Evolutionary conservation across 2,888 invertebrate genomes (phyloP).

Genomic region (Frankliniella fusca): DNA sequence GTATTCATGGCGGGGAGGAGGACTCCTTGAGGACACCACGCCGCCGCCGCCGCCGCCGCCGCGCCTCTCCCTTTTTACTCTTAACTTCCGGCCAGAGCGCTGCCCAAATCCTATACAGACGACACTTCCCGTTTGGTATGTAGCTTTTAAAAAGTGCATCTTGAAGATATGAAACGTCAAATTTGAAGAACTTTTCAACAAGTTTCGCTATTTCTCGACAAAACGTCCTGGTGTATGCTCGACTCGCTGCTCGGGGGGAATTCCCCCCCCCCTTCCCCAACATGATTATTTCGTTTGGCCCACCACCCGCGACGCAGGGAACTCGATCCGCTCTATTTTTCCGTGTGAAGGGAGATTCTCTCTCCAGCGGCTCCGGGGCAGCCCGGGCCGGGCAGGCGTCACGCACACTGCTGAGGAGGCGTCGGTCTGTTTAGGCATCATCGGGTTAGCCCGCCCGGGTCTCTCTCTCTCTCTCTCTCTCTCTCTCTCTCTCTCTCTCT

Average conservation of each 20-base stretch:
- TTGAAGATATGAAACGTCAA: too few relatives aligned
- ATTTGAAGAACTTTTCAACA: too few relatives aligned
- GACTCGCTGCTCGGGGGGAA: neutral
- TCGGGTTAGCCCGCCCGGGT: neutral
- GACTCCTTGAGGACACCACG: too few relatives aligned
- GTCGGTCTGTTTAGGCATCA: conserved; percentile 14
- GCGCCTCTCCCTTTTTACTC: too few relatives aligned
- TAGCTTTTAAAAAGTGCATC: too few relatives aligned
- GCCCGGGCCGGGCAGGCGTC: neutral
- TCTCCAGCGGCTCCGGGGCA: neutral
- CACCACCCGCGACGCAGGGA: neutral
- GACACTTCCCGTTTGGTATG: too few relatives aligned
- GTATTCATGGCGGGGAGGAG: neutral
- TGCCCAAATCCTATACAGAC: too few relatives aligned
- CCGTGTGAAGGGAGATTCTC: neutral
- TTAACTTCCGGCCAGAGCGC: too few relatives aligned
- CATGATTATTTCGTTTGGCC: neutral
- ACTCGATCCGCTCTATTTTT: neutral
- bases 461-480: conserved; percentile 22
- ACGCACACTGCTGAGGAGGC: neutral
- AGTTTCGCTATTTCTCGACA: too few relatives aligned
- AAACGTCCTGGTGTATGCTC: too few relatives aligned
- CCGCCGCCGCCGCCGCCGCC: too few relatives aligned
- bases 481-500: conserved; percentile 26
- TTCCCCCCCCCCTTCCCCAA: neutral